Evolutionary conservation across 2,113 vertebrate genomes (phyloP), one percentile per base, ranked within the genome.

Genomic region (Micronisus gabar): DNA sequence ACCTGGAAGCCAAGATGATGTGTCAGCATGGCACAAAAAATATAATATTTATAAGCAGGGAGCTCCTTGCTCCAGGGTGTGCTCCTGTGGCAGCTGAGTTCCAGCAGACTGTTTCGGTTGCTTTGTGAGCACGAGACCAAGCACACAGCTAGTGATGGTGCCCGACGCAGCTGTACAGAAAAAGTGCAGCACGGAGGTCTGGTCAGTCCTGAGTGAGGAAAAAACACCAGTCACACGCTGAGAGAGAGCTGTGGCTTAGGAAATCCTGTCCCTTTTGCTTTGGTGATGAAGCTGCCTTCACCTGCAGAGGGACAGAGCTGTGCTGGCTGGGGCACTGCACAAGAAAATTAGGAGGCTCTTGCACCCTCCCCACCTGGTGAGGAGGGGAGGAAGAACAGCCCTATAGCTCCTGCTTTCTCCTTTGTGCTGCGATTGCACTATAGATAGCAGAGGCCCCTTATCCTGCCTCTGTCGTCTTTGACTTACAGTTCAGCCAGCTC

Each of bases 401-500:
- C 74, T 25, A 13, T 17, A 34, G 67, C 71, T 90, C 47, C 79
- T 74, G 71, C 61, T 70, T 92, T 81, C 72, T 81, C 41, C 71
- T 79, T 58, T 83, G 87, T 80, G 78, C 81, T 81, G 63, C 1
- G 67, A 59, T 88, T 66, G 63, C 53, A 15, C 50, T 71, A 2
- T 0, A 70, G 59, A 90, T 74, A 76, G 72, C 82, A 90, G 88
- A 81, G 86, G 75, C 79, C 79, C n/a, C 79, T 72, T 78, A 73
- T 32, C 59, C 90, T 85, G 81, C 66, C 36, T 47, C 70, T 93
- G 74, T 85, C 62, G 17, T 86, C 67, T 76, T 61, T 70, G 95
- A 95, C 70, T 95, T 92, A 90, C 58, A 73, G 62, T 94, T 94
- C 74, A 95, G 32, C 62, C 53, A 72, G 81, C 92, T 84, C 78